These are phyloP conservation scores for Nymphalis c-album DNA, from an alignment of 2,888 invertebrate species.

Conservation along the genomic window DNA sequence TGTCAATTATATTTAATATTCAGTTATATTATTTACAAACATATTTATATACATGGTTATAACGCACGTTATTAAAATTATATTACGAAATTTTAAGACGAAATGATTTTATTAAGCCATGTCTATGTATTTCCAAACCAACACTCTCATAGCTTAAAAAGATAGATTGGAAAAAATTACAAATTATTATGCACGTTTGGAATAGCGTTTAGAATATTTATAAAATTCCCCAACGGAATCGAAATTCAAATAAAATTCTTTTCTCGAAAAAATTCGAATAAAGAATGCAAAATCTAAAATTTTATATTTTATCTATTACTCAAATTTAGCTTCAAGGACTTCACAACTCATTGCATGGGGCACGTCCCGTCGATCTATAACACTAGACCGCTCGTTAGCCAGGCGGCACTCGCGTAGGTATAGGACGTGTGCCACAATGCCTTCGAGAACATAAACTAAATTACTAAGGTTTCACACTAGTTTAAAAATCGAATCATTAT, in stretches of 20 bases:
- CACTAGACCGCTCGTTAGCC: constrained; percentile 38
- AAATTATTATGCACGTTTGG: no score
- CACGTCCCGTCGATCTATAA: constrained; percentile 41
- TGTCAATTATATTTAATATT: neutral
- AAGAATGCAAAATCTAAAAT: neutral
- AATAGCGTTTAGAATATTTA: no score
- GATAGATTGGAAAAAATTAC: no score
- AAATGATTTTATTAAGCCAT: no score
- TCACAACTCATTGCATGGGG: constrained; percentile 13
- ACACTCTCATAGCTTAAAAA: no score
- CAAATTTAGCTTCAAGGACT: constrained; percentile 13
- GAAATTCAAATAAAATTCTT: neutral
- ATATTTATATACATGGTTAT: no score
- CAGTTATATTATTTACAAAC: neutral
- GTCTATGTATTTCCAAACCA: no score
- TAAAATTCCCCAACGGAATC: no score
- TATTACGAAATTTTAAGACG: no score
- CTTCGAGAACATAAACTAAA: constrained; percentile 5
- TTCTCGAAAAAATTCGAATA: neutral
- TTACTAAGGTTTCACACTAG: constrained; percentile 1
- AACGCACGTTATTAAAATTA: no score
- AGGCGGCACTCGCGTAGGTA: constrained; percentile 16
- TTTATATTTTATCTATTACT: constrained; percentile 16
- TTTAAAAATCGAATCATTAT: neutral
- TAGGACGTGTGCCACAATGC: constrained; percentile 8